phyloP scores from a whole-genome alignment of 2,888 invertebrate species.

The Gortyna flavago region DNA sequence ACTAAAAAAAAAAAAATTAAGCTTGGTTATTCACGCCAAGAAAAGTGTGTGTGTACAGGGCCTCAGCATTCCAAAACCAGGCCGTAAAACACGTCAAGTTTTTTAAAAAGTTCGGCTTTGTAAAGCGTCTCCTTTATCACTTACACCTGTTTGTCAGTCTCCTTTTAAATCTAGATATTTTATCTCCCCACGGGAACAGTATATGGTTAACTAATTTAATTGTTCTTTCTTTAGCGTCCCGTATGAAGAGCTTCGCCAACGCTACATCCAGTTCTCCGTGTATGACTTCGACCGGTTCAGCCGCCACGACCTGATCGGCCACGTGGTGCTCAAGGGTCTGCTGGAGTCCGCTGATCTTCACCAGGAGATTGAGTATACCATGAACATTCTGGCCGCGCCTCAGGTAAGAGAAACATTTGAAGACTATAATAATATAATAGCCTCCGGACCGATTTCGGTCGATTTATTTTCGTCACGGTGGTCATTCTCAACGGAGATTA shows the following conservation, averaged over 20 bases:
- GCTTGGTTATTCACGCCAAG: no score
- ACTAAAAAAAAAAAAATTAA: no score
- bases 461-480: no score
- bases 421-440: no score
- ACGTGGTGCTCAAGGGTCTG: constrained; percentile 94
- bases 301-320: constrained; percentile 96
- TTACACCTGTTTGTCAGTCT: not conserved
- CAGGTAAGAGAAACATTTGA: constrained; percentile 89
- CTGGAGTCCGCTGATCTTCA: constrained; percentile 94
- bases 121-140: not conserved
- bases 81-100: no score
- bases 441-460: no score
- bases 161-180: not conserved
- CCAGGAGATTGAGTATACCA: constrained; percentile 95
- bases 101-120: not conserved
- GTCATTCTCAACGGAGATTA: no score
- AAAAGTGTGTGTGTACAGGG: no score
- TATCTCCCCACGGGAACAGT: no score
- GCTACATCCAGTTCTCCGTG: constrained; percentile 95
- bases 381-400: constrained; percentile 95
- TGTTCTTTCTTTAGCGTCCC: constrained; percentile 89
- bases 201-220: not conserved
- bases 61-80: not conserved
- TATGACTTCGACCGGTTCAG: constrained; percentile 97
- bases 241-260: constrained; percentile 93